phyloP scores from a whole-genome alignment of 2,888 invertebrate genomes.

The Hemicrepidius hirtus region DNA sequence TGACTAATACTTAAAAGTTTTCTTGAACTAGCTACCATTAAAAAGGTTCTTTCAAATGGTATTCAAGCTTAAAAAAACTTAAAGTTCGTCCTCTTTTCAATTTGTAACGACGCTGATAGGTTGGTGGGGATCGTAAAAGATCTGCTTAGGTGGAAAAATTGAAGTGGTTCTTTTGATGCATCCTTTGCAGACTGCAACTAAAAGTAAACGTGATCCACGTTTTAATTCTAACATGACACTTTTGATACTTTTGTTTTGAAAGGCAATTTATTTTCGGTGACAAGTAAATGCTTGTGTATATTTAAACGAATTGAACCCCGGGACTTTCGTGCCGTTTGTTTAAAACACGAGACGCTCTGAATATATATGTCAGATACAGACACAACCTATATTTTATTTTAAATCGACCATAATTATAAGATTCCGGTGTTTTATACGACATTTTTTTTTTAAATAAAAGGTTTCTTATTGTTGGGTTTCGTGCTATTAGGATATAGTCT shows the following conservation, averaged over 20 bases:
- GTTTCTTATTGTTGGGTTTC: too few relatives aligned
- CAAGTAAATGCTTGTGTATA: conserved; percentile 40
- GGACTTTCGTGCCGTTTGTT: conserved; percentile 31
- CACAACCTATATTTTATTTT: not conserved
- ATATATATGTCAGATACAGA: not conserved
- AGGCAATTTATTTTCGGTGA: conserved; percentile 41
- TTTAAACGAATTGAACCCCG: conserved; percentile 36
- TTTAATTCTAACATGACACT: conserved; percentile 25
- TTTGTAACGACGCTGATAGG: not conserved
- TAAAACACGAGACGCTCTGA: conserved; percentile 29
- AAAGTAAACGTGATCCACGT: conserved; percentile 3
- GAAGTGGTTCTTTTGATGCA: not conserved
- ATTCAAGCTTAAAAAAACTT: too few relatives aligned
- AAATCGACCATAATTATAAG: not conserved
- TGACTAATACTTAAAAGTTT: too few relatives aligned
- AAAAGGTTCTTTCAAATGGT: too few relatives aligned
- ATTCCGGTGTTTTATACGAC: too few relatives aligned
- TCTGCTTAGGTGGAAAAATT: not conserved
- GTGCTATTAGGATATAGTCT: too few relatives aligned
- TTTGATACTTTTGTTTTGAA: conserved; percentile 34
- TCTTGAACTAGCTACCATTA: too few relatives aligned
- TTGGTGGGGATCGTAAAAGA: not conserved
- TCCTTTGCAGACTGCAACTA: not conserved
- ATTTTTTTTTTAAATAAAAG: too few relatives aligned
- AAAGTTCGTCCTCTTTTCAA: not conserved